Evolutionary conservation across 1,140 invertebrate genomes (phyloP).

Genomic region (Zaprionus capensis): DNA sequence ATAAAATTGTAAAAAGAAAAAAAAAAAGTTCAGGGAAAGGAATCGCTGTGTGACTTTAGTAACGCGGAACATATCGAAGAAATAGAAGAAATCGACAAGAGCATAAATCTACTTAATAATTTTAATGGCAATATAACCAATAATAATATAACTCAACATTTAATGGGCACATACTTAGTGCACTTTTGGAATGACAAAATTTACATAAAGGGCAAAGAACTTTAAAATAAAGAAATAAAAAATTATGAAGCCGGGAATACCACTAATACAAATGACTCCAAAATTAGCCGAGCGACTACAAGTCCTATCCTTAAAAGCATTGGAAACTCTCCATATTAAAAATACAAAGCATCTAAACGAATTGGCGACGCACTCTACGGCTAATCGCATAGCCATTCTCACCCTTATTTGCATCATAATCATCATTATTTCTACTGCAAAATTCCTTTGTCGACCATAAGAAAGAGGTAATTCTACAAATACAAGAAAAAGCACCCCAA

Average conservation of each 20-base stretch:
- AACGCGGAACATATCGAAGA: constrained; percentile 1
- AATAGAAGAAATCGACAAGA: neutral
- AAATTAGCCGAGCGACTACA: neutral
- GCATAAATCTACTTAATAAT: constrained; percentile 2
- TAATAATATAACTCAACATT: neutral
- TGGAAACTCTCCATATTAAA: neutral
- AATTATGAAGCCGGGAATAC: neutral
- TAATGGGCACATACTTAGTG: no score
- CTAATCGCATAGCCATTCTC: no score
- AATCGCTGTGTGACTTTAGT: constrained; percentile 11
- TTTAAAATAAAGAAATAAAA: neutral
- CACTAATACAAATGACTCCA: neutral
- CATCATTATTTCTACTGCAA: no score
- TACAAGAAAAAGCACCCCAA: no score
- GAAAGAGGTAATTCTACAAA: no score
- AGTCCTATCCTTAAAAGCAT: neutral
- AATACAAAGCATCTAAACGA: neutral
- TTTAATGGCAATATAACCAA: constrained; percentile 5
- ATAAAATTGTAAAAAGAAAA: neutral
- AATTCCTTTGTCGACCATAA: no score
- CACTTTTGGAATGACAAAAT: no score
- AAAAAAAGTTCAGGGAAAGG: neutral
- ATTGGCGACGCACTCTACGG: neutral
- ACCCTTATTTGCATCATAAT: no score
- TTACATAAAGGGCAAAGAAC: no score